A percentile compares a stretch with the other conserved stretches of the same genome.
Conservation (phyloP, 2,113 vertebrate genomes). For the Eublepharis macularius region DNA sequence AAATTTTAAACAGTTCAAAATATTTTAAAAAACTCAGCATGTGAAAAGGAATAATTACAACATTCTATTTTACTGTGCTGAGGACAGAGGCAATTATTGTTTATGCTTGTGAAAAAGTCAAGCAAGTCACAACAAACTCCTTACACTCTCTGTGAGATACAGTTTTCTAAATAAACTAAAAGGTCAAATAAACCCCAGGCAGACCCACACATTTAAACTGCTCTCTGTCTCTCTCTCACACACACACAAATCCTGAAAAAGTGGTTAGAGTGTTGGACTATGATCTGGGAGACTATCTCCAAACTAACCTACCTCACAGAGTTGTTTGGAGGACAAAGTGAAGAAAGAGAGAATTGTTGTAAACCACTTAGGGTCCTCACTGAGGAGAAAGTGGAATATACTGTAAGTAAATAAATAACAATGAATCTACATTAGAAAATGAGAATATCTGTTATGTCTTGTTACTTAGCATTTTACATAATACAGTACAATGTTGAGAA, state of each 20-base stretch:
- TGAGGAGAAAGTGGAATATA: background rate
- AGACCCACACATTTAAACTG: background rate
- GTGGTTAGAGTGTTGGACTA: too few relatives aligned
- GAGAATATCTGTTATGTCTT: background rate
- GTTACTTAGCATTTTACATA: background rate
- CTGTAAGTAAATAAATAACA: background rate
- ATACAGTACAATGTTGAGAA: background rate
- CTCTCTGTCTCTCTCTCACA: background rate
- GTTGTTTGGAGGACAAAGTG: too few relatives aligned
- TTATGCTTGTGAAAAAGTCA: conserved; percentile 49
- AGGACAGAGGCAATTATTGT: conserved; percentile 53
- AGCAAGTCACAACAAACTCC: conserved; percentile 54
- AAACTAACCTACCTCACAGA: too few relatives aligned
- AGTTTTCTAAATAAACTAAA: conserved; percentile 14
- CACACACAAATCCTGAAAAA: too few relatives aligned
- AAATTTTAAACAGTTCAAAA: conserved; percentile 28
- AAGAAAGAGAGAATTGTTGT: too few relatives aligned
- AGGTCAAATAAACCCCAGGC: conserved; percentile 8
- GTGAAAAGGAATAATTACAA: conserved; percentile 58
- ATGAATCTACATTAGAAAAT: background rate
- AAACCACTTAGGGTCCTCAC: background rate
- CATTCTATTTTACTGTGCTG: conserved; percentile 24
- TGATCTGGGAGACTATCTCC: too few relatives aligned
- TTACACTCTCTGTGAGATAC: conserved; percentile 13
- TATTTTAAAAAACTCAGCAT: conserved; percentile 23